Evolutionary conservation across 2,113 vertebrate species (phyloP), one percentile per base, ranked within the genome.

Genomic region (Oreochromis aureus): DNA sequence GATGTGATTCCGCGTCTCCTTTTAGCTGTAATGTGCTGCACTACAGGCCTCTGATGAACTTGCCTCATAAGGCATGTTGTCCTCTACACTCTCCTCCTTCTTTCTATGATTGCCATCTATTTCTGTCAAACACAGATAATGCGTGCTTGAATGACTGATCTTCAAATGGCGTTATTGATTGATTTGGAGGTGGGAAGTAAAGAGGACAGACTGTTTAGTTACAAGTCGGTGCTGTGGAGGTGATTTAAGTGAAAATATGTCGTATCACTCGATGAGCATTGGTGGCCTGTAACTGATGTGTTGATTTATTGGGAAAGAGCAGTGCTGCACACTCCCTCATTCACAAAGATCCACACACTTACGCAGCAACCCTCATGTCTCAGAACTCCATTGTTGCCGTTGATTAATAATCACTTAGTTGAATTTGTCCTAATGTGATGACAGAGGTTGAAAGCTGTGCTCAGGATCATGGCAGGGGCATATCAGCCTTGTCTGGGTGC

Each of bases 391-490:
- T 53, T 79, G 73, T 88, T 85, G 78, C 79, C 30, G 71, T 59
- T 89, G 89, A 89, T 90, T 63, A 91, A 92, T 90, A 94, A 93
- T 93, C 91, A 89, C 89, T 93, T 81, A 81, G 85, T 44, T 86
- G 83, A 84, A 89, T 92, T 93, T 91, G 83, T 81, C 66, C 86
- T 92, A 87, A 93, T 94, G 90, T 94, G 89, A 93, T 93, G 93
- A 91, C 90, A 89, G 84, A 82, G 81, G 79, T 54, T 93, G 86
- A 91, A 87, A 83, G 93, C 88, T 81, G 81, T 58, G 44, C 84
- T 87, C 84, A 73, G 84, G 34, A 83, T 56, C 55, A 85, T 82
- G 88, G 81, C 32, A 53, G 71, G 78, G 39, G 89, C 80, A 76
- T 89, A 91, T 90, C 89, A 24, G 79, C 84, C 58, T 58, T 53